Evolutionary conservation across 2,888 invertebrate species (phyloP).

Genomic region (Neoitamus cyanurus): DNA sequence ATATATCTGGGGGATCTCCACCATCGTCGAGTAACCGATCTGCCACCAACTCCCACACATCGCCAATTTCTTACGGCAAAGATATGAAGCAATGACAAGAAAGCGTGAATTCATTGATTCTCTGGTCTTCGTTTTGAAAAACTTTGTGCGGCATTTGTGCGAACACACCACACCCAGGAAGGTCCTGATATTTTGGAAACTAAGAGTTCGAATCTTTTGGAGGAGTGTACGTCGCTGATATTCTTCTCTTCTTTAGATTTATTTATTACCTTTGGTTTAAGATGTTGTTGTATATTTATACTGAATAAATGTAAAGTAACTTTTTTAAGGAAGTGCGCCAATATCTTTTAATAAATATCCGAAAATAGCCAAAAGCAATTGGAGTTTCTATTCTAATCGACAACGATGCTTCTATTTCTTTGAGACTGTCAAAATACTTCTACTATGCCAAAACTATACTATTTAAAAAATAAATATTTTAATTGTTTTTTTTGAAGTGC

Average conservation of each 20-base stretch:
- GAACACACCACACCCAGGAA: neutral
- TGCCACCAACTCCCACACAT: constrained; percentile 44
- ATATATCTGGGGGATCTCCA: constrained; percentile 47
- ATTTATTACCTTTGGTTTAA: constrained; percentile 27
- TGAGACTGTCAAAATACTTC: too few relatives aligned
- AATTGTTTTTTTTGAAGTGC: too few relatives aligned
- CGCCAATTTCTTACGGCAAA: constrained; percentile 45
- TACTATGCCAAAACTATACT: too few relatives aligned
- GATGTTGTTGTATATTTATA: constrained; percentile 48
- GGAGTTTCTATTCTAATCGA: neutral
- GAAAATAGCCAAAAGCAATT: neutral
- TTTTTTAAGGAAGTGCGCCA: constrained; percentile 36
- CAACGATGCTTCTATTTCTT: too few relatives aligned
- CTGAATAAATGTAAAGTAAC: constrained; percentile 48
- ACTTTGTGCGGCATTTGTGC: neutral
- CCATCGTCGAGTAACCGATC: constrained; percentile 46
- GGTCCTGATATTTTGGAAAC: neutral
- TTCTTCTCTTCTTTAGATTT: constrained; percentile 38
- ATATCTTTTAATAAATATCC: constrained; percentile 46
- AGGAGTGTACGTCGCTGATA: neutral
- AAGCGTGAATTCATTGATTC: constrained; percentile 2
- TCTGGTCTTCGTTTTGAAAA: constrained; percentile 20
- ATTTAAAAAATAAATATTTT: too few relatives aligned
- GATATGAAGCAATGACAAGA: constrained; percentile 42
- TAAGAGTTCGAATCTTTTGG: constrained; percentile 1